Conservation (phyloP, 2,113 vertebrate species). For the Psammodynastes pulverulentus region DNA sequence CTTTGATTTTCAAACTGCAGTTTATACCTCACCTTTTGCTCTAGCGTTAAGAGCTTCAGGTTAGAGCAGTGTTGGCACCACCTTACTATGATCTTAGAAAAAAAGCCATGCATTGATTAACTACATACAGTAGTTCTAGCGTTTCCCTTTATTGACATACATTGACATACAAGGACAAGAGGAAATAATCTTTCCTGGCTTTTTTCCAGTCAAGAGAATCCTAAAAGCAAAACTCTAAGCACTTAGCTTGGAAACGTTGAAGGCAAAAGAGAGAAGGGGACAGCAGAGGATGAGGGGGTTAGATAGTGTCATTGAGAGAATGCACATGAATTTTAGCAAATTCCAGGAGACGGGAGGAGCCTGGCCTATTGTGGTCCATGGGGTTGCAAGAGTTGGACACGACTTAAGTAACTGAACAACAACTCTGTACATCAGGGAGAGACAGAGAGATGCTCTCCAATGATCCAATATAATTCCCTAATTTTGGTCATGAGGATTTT, state of each 20-base stretch:
- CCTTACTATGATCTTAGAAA: background rate
- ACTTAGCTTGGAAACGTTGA: background rate
- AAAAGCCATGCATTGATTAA: background rate
- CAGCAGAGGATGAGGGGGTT: background rate
- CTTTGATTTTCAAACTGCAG: background rate
- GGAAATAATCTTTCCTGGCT: background rate
- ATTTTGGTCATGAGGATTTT: background rate
- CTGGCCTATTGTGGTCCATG: background rate
- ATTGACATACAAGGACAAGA: background rate
- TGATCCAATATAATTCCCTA: background rate
- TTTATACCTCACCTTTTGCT: background rate
- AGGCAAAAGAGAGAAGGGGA: background rate
- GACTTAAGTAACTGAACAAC: background rate
- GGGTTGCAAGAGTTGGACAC: background rate
- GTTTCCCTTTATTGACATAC: background rate
- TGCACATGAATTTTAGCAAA: background rate
- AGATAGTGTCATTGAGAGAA: background rate
- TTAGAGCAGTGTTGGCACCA: background rate
- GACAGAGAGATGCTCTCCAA: too few species aligned
- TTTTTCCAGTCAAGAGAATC: background rate
- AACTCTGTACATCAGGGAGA: background rate
- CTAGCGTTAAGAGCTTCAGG: background rate
- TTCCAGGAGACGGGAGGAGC: background rate
- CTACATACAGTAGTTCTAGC: background rate
- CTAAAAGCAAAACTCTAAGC: background rate